phyloP scores from a whole-genome alignment of 2,113 vertebrate species.

The Nothoprocta perdicaria region DNA sequence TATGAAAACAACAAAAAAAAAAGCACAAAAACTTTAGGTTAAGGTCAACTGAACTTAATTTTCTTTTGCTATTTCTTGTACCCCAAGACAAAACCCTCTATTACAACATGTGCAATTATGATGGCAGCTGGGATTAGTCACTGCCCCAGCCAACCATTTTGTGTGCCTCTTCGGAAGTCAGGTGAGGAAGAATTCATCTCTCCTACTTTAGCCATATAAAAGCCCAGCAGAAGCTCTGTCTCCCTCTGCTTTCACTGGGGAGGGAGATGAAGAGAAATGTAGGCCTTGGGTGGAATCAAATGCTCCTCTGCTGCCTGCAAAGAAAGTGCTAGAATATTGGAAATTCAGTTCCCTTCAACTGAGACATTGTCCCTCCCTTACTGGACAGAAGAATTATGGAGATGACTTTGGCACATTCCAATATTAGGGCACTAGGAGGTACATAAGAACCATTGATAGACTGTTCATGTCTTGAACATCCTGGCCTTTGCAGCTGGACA shows the following conservation, averaged over 20 bases:
- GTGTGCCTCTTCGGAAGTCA: neutral
- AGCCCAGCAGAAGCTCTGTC: neutral
- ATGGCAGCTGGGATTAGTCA: neutral
- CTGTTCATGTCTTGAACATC: neutral
- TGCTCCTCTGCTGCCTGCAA: fast-evolving
- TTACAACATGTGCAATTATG: neutral
- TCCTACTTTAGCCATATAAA: neutral
- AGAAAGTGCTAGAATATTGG: neutral
- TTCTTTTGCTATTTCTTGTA: neutral
- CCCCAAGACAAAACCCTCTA: neutral
- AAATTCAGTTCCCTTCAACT: neutral
- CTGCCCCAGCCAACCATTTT: neutral
- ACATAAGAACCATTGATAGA: neutral
- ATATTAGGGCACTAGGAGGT: neutral
- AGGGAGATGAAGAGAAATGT: neutral
- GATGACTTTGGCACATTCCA: neutral
- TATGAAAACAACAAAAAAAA: neutral
- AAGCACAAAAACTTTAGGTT: neutral
- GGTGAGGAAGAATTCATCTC: neutral
- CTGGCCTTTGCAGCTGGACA: fast-evolving
- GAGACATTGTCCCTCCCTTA: neutral
- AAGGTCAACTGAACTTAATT: neutral
- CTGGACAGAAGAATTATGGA: neutral
- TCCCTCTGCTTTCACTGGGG: neutral
- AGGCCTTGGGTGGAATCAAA: neutral